phyloP scores from a whole-genome alignment of 2,888 invertebrate genomes.

The Pyrochroa serraticornis region DNA sequence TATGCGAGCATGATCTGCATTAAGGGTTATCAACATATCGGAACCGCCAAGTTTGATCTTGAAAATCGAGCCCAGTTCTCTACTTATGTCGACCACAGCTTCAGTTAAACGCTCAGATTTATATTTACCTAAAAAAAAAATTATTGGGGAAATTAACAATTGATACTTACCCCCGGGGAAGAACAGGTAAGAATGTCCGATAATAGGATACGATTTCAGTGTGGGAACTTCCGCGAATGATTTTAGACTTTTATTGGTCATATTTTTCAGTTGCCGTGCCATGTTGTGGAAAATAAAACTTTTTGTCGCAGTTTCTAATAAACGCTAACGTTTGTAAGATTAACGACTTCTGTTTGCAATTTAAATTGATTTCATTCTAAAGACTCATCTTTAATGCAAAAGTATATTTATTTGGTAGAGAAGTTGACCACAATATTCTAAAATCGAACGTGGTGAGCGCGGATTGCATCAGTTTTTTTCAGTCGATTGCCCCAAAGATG shows the following conservation, averaged over 20 bases:
- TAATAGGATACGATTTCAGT: constrained; percentile 46
- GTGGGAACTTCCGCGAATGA: constrained; percentile 43
- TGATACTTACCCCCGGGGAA: constrained; percentile 49
- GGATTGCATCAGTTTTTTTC: no score
- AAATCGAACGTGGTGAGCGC: no score
- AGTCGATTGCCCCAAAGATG: no score
- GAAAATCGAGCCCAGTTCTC: constrained; percentile 60
- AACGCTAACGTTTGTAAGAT: neutral
- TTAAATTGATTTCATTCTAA: no score
- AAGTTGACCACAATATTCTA: no score
- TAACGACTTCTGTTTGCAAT: no score
- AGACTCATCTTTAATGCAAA: no score
- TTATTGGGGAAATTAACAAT: constrained; percentile 9
- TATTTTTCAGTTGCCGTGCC: no score
- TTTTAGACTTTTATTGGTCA: constrained; percentile 20
- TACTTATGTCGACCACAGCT: constrained; percentile 56
- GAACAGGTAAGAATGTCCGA: constrained; percentile 55
- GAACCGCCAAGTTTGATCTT: constrained; percentile 55
- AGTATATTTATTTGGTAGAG: no score
- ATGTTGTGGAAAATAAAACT: no score
- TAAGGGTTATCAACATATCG: constrained; percentile 58
- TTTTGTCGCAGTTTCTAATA: no score
- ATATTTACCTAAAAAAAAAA: constrained; percentile 50
- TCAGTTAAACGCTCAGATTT: constrained; percentile 55
- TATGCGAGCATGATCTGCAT: constrained; percentile 59